Base-by-base conservation (phyloP, 2,797 vertebrate genomes). In the Bufotes viridis region DNA sequence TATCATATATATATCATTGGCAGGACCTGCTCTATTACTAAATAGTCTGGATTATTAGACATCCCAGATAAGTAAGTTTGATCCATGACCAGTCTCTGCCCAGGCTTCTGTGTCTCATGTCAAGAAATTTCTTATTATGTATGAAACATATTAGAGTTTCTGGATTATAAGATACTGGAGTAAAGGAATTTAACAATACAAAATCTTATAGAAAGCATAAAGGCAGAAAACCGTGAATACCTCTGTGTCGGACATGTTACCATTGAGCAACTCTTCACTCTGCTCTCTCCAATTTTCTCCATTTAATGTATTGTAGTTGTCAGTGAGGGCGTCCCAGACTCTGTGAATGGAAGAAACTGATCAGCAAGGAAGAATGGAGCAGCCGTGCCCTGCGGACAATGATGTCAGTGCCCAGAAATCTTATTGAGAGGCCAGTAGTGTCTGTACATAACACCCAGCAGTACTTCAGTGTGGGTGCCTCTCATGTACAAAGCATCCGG, bases 261-360 rank as follows among this genome's bases (percentile, higher is more conserved):
- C 97, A 90, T 98, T 98, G 91, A 97, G 94, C 79, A 94, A 95
- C 90, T 98, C 96, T 26, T 96, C 91, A 87, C 95, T 95, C 5
- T 94, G 91, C 67, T 94, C 93, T 91, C 97, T 96, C 97, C 97
- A 98, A 90, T 95, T 96, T 91, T 97, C 96, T 75, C 94, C 93
- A 90, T 94, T 93, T 90, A 94, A 94, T 85, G 94, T 94, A 91
- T 96, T 95, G 94, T 98, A 98, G 95, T 98, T 98, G 94, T 98
- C 97, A 20, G 97, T 98, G 90, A 98, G 94, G 89, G 97, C 97
- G 87, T 97, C 97, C 97, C 97, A 98, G 90, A 98, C 97, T 92
- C 97, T 98, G 95, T 12, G 94, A 94, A 92, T 91, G 91, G 91
- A 92, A 94, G 90, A 92, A 79, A 87, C 90, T 91, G 89, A 91